Evolutionary conservation across 1,140 invertebrate species (phyloP), one percentile per base, ranked within the genome.

Genomic region (Stegodyphus mimosarum): DNA sequence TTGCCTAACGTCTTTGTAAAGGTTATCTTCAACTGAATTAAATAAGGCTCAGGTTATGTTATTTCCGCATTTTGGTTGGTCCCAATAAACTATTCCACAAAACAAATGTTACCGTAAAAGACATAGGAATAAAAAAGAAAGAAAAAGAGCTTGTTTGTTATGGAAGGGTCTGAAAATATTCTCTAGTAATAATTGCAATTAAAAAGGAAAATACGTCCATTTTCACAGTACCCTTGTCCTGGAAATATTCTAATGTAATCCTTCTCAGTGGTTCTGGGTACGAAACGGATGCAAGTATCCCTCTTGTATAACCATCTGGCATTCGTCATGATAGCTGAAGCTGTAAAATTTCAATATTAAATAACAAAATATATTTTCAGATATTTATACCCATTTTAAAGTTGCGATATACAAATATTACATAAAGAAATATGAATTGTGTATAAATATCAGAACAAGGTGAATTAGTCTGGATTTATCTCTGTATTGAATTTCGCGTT

Each of bases 231-330:
- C 76, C 76, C 76, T 74, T 72, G 53, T 63, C 71, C 79, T 18
- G 69, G 71, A n/a, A 83, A 73, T 72, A 83, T 73, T n/a, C 79
- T 73, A 18, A 83, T 74, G 13, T 83, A 83, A 53, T 83, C 70
- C 53, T 63, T 33, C 60, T 83, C 79, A 18, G 15, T 64, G n/a
- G 79, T 83, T 9, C 74, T 55, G 9, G 73, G 83, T 7, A 77
- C 75, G 17, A 86, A 86, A 11, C 48, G 48, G 18, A 86, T 70
- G 50, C 83, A 86, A 13, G 83, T 86, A 15, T 86, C 67, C 15
- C 51, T 69, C 1, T 71, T 10, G 17, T 69, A 78, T 18, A 69
- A 11, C 66, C 74, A 70, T 9, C 77, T 69, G 3, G 74, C 83
- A 10, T 76, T 70, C 6, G 67, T 67, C 11, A 78, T 52, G 11